phyloP scores from a whole-genome alignment of 2,113 vertebrate genomes.

The Neopipo cinnamomea region DNA sequence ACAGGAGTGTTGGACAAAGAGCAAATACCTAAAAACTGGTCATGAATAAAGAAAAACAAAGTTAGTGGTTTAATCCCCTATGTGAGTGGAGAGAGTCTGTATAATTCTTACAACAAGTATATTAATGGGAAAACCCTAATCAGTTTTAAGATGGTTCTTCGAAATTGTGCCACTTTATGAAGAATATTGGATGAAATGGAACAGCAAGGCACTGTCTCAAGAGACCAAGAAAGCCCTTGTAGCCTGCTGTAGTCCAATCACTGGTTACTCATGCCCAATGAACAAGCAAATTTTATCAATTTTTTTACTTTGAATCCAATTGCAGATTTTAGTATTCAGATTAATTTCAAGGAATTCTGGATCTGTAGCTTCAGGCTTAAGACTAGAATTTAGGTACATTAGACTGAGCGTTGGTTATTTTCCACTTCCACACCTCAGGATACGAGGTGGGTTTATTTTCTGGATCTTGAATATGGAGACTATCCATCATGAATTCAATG shows the following conservation, averaged over 20 bases:
- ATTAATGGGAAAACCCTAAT: neutral
- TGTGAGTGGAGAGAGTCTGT: neutral
- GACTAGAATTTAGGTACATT: neutral
- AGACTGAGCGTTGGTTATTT: neutral
- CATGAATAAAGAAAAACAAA: neutral
- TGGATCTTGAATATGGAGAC: neutral
- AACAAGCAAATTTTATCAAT: neutral
- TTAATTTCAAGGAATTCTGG: neutral
- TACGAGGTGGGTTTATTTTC: neutral
- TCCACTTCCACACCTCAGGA: neutral
- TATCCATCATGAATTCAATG: neutral
- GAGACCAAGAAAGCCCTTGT: neutral
- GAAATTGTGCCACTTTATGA: neutral
- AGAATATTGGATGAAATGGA: neutral
- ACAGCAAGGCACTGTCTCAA: neutral
- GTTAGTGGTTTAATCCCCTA: neutral
- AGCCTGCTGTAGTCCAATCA: neutral
- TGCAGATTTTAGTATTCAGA: neutral
- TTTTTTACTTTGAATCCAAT: neutral
- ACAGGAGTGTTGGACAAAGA: neutral
- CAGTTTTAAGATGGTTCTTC: neutral
- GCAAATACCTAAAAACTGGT: neutral
- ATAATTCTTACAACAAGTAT: neutral
- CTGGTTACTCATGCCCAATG: neutral
- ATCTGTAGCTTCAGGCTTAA: neutral